These are phyloP conservation scores for Tetraneura akinire DNA, from an alignment of 1,140 invertebrate species.

Conservation along the genomic window DNA sequence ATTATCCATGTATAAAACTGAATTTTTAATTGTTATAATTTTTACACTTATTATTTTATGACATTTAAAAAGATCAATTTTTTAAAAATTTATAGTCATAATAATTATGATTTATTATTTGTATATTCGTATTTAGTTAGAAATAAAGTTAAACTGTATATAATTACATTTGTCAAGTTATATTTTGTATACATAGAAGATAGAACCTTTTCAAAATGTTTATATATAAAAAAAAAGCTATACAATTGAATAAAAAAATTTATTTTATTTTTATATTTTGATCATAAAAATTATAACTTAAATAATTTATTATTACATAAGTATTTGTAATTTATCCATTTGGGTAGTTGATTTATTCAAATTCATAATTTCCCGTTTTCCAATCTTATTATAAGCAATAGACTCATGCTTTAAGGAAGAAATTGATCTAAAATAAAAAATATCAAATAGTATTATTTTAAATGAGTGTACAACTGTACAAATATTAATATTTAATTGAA, in stretches of 20 bases:
- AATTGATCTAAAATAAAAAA: conserved; percentile 27
- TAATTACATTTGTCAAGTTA: neutral
- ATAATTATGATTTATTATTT: conserved; percentile 25
- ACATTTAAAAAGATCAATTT: neutral
- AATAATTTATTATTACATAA: conserved; percentile 35
- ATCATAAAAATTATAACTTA: conserved; percentile 8
- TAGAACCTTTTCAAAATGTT: neutral
- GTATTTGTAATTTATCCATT: conserved; percentile 25
- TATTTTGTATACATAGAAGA: neutral
- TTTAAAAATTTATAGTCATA: neutral
- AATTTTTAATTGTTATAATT: conserved; percentile 12
- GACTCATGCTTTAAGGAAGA: conserved; percentile 46
- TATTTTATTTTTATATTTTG: conserved; percentile 3
- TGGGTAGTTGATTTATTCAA: conserved; percentile 3
- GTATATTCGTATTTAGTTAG: neutral
- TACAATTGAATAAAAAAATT: conserved; percentile 9
- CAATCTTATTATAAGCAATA: neutral
- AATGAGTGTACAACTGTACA: neutral
- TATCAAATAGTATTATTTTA: neutral
- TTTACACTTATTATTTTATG: neutral
- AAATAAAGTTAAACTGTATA: neutral
- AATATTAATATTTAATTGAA: conserved; percentile 2
- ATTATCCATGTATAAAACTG: too few species aligned
- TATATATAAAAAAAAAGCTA: neutral
- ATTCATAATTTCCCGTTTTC: conserved; percentile 11